phyloP scores from a whole-genome alignment of 1,140 invertebrate genomes.

The Drosophila miranda region DNA sequence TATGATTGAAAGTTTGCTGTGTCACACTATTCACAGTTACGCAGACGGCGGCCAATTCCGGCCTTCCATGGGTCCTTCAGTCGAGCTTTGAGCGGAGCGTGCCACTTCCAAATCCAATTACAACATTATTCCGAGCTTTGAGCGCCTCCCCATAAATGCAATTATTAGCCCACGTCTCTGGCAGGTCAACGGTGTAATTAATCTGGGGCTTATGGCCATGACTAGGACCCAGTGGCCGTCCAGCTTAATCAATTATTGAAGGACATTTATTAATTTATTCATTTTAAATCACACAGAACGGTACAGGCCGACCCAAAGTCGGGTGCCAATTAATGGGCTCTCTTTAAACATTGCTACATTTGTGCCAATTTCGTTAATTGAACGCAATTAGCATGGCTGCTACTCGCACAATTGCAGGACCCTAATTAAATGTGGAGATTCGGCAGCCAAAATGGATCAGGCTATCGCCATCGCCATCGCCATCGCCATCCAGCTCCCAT shows the following conservation, averaged over 20 bases:
- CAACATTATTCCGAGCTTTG: conserved; percentile 10
- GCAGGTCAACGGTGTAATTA: conserved; percentile 26
- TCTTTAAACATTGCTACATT: conserved; percentile 39
- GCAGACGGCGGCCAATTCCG: too few relatives aligned
- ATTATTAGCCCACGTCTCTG: conserved; percentile 34
- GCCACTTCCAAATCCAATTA: conserved; percentile 13
- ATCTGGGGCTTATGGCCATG: conserved; percentile 31
- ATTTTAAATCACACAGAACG: conserved; percentile 31
- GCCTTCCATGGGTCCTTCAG: neutral
- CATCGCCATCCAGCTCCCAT: conserved; percentile 29
- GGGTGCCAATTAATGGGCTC: conserved; percentile 43
- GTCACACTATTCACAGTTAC: neutral
- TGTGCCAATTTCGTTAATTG: conserved; percentile 74
- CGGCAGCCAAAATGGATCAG: conserved; percentile 29
- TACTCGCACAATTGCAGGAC: conserved; percentile 10
- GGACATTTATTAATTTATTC: conserved; percentile 45
- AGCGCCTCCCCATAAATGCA: conserved; percentile 31
- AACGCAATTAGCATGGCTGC: conserved; percentile 69
- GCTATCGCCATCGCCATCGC: conserved; percentile 22
- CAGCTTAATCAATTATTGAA: conserved; percentile 38
- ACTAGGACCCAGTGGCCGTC: conserved; percentile 3
- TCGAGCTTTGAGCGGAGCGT: too few relatives aligned
- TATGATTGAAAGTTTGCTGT: conserved; percentile 16
- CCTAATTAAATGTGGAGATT: conserved; percentile 71
- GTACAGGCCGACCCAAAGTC: conserved; percentile 9